Conservation (phyloP, 1,140 invertebrate species). For the Telenomus remus region DNA sequence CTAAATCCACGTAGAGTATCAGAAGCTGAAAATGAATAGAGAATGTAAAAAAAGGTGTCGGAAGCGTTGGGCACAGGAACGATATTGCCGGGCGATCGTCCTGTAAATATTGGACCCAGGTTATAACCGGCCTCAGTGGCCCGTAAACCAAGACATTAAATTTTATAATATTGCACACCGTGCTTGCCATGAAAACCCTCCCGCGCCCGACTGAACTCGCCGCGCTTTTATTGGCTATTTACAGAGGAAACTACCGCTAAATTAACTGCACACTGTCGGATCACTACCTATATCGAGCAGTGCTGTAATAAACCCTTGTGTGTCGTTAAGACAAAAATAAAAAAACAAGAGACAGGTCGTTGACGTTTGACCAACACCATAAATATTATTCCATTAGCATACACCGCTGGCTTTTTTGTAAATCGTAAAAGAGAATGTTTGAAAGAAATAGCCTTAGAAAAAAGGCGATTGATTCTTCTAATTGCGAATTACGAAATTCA, state of each 20-base stretch:
- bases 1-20: not conserved
- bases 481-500: too few relatives aligned
- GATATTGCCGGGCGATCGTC: slow-evolving; percentile 70
- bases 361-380: slow-evolving; percentile 36
- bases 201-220: slow-evolving; percentile 57
- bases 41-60: slow-evolving; percentile 35
- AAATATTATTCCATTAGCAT: slow-evolving; percentile 44
- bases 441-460: too few relatives aligned
- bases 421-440: too few relatives aligned
- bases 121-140: slow-evolving; percentile 70
- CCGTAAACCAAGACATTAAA: slow-evolving; percentile 76
- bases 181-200: slow-evolving; percentile 57
- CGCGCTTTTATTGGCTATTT: slow-evolving; percentile 75
- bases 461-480: too few relatives aligned
- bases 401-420: slow-evolving; percentile 25
- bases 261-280: slow-evolving; percentile 75
- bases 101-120: slow-evolving; percentile 72
- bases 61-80: slow-evolving; percentile 47
- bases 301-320: slow-evolving; percentile 63
- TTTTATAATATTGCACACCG: slow-evolving; percentile 75
- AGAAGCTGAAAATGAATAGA: slow-evolving; percentile 50
- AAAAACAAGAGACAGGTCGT: slow-evolving; percentile 60
- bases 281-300: slow-evolving; percentile 71
- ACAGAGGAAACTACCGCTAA: slow-evolving; percentile 75
- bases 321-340: slow-evolving; percentile 65